Percentiles rank a stretch among this genome's conserved stretches.
These are phyloP conservation scores for Atta cephalotes DNA, from an alignment of 1,140 invertebrate species.

Conservation along the genomic window DNA sequence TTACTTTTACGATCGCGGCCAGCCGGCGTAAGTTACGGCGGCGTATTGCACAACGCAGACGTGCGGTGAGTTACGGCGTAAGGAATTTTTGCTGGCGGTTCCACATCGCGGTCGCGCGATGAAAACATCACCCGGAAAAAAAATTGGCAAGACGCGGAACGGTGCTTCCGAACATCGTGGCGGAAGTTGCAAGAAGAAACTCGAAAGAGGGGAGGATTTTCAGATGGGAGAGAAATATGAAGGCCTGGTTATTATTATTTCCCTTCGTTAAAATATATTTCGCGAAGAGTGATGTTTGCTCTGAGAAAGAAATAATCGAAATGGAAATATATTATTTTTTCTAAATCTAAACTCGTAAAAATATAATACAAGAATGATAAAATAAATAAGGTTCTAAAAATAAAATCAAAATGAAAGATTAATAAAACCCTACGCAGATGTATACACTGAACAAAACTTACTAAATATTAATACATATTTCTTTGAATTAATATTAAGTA, in stretches of 20 bases:
- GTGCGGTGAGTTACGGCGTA: constrained; percentile 41
- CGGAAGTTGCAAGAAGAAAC: constrained; percentile 21
- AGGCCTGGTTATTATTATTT: not conserved
- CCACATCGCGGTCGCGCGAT: constrained; percentile 10
- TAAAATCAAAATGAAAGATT: no score
- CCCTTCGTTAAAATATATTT: constrained; percentile 24
- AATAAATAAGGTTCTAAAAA: no score
- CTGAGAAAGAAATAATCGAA: not conserved
- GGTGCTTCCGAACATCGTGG: constrained; percentile 20
- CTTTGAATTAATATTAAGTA: no score
- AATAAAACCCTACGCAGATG: no score
- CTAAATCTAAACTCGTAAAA: not conserved
- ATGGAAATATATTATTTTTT: not conserved
- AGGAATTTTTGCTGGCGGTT: constrained; percentile 41
- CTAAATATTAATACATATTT: no score
- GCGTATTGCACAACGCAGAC: constrained; percentile 49
- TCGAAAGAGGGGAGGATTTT: not conserved
- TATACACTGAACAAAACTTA: no score
- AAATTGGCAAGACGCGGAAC: constrained; percentile 48
- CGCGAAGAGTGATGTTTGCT: not conserved
- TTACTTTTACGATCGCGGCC: constrained; percentile 56
- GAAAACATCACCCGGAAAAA: constrained; percentile 46
- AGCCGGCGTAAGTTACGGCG: constrained; percentile 54
- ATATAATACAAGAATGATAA: not conserved
- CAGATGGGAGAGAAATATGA: constrained; percentile 43